Conservation (phyloP, 2,113 vertebrate species). For the Oceanites oceanicus region DNA sequence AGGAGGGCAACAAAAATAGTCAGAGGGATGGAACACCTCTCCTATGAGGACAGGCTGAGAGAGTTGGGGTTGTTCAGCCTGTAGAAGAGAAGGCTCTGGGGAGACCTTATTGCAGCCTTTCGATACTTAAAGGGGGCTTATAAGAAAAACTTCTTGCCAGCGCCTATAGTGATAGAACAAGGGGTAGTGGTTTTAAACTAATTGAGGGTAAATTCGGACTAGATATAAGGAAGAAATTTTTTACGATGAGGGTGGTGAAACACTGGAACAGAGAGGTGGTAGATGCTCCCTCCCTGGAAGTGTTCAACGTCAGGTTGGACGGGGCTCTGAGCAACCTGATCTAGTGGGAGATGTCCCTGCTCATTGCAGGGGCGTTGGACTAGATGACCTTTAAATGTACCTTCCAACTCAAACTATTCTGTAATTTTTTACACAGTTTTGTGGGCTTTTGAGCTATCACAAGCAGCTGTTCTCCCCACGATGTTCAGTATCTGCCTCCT, state of each 20-base stretch:
- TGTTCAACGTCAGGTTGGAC: not conserved
- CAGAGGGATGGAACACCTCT: not conserved
- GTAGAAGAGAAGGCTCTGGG: not conserved
- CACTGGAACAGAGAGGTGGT: not conserved
- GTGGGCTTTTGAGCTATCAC: not conserved
- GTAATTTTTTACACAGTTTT: not conserved
- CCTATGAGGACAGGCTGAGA: not conserved
- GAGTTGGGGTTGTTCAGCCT: not conserved
- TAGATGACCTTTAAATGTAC: not conserved
- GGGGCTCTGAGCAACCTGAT: not conserved
- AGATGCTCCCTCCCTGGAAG: not conserved
- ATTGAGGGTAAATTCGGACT: not conserved
- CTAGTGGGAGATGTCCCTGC: not conserved
- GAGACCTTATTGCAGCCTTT: not conserved
- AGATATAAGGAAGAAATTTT: not conserved
- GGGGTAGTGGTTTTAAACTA: not conserved
- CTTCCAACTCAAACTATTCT: not conserved
- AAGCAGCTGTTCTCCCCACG: not conserved
- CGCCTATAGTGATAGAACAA: not conserved
- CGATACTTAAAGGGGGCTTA: not conserved
- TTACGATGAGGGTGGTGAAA: fast-evolving
- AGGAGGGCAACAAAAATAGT: not conserved
- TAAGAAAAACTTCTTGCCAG: not conserved
- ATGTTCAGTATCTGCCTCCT: not conserved
- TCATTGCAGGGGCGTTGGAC: not conserved